phyloP scores from a whole-genome alignment of 2,797 vertebrate genomes.

The Pangasius krempfi region DNA sequence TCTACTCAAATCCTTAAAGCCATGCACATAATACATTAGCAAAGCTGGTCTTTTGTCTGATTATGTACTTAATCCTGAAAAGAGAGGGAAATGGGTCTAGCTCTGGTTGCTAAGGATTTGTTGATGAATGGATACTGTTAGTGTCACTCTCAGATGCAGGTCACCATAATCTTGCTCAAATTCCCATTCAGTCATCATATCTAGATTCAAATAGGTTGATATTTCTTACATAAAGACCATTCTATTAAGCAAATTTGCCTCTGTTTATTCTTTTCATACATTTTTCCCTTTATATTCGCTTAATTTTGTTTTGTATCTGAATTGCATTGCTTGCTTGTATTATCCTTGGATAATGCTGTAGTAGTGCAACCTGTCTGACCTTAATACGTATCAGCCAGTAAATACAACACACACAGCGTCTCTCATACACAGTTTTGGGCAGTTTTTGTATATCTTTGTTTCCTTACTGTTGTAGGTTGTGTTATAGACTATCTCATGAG shows the following conservation, averaged over 20 bases:
- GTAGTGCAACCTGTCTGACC: neutral
- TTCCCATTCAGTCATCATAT: slow-evolving; percentile 13
- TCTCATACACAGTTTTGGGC: neutral
- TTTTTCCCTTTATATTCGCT: neutral
- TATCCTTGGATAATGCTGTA: neutral
- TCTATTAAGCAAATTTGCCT: neutral
- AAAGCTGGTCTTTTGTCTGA: slow-evolving; percentile 50
- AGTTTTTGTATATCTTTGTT: slow-evolving; percentile 18
- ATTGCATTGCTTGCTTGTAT: neutral
- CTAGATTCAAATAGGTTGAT: neutral
- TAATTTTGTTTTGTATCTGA: neutral
- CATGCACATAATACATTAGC: slow-evolving; percentile 33
- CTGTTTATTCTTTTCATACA: neutral
- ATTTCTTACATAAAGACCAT: neutral
- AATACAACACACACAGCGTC: neutral
- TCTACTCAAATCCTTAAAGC: slow-evolving; percentile 35
- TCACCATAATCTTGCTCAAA: slow-evolving; percentile 36
- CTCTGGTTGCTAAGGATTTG: slow-evolving; percentile 37
- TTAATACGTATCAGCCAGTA: neutral
- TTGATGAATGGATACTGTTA: slow-evolving; percentile 48
- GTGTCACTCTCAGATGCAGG: slow-evolving; percentile 27
- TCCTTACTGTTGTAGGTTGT: slow-evolving; percentile 28
- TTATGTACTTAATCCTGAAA: slow-evolving; percentile 45
- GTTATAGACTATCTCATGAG: slow-evolving; percentile 34
- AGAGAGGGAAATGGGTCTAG: slow-evolving; percentile 36